Base-by-base conservation (phyloP, 2,888 invertebrate genomes). In the Habrosyne pyritoides region DNA sequence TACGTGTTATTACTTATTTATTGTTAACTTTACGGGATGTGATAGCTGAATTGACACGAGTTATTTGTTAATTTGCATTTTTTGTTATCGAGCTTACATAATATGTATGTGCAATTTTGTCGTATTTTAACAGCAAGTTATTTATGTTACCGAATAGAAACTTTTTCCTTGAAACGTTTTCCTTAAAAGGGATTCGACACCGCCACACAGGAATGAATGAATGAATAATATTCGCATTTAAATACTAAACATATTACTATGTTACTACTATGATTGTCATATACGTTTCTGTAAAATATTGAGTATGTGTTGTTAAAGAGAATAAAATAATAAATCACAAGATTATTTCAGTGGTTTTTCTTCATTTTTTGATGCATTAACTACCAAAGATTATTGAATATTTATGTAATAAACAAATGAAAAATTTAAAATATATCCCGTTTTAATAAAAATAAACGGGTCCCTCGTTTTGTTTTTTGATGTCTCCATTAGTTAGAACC, bases 241-340 rank as follows among this genome's bases (percentile, higher is more conserved):
- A 83, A 84, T 84, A 86, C 78, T 87, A 85, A 88, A 86, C 84
- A 83, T 89, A 89, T 86, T 86, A 84, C 80, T 91, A 89, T 86
- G 91, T 91, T 91, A 91, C 79, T 89, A 89, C 81, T 89, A 89
- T 91, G 90, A 91, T 89, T 91, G 89, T 92, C 91, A 88, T 88
- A 91, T 90, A 93, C 86, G 91, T 93, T 93, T 93, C 93, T 93
- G 93, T 93, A 93, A 92, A 87, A 90, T 93, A 92, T 91, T 90
- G 91, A 92, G 87, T 93, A 93, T 93, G 93, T 93, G 93, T 93
- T 93, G 93, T 93, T 93, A 90, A 92, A 93, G 87, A 92, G 88
- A 92, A 92, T 91, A 90, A 93, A 91, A 84, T 89, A 91, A 91
- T 89, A 89, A 91, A 91, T 91, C 88, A 83, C 75, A 84, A 87